Conservation (phyloP, 2,888 invertebrate genomes). For the Eledone cirrhosa region DNA sequence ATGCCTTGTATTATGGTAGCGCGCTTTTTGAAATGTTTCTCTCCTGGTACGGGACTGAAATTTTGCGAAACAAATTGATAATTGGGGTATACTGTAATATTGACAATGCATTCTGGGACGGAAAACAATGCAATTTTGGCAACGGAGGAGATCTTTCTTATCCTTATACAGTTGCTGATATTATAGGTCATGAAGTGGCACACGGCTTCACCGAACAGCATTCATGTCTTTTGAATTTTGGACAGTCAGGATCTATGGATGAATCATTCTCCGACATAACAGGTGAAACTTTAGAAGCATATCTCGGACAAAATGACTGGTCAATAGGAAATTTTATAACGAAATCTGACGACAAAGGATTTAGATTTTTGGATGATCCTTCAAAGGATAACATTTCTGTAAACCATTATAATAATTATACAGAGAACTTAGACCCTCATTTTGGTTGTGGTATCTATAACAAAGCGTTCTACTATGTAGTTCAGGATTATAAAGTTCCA, state of each 20-base stretch:
- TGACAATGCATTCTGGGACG: conserved; percentile 53
- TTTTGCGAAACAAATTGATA: conserved; percentile 37
- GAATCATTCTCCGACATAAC: conserved; percentile 51
- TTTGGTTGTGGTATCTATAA: conserved; percentile 47
- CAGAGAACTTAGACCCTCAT: conserved; percentile 42
- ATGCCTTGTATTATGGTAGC: conserved; percentile 45
- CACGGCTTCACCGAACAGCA: conserved; percentile 47
- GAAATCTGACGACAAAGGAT: conserved; percentile 30
- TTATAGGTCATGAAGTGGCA: conserved; percentile 48
- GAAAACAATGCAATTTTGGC: conserved; percentile 43
- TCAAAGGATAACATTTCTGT: conserved; percentile 44
- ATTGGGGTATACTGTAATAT: conserved; percentile 44
- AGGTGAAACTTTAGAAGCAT: conserved; percentile 39
- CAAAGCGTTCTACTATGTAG: conserved; percentile 43
- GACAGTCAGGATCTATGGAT: conserved; percentile 48
- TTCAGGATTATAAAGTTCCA: conserved; percentile 36
- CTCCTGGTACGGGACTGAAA: conserved; percentile 41
- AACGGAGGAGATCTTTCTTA: conserved; percentile 40
- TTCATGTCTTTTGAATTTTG: conserved; percentile 43
- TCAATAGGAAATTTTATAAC: conserved; percentile 33
- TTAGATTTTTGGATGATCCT: conserved; percentile 45
- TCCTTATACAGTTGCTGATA: conserved; percentile 45
- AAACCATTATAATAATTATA: conserved; percentile 39
- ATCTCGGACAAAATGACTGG: conserved; percentile 35
- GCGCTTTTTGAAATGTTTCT: conserved; percentile 46